Evolutionary conservation across 2,888 invertebrate species (phyloP), one percentile per base, ranked within the genome.

Genomic region (Agapostemon virescens): DNA sequence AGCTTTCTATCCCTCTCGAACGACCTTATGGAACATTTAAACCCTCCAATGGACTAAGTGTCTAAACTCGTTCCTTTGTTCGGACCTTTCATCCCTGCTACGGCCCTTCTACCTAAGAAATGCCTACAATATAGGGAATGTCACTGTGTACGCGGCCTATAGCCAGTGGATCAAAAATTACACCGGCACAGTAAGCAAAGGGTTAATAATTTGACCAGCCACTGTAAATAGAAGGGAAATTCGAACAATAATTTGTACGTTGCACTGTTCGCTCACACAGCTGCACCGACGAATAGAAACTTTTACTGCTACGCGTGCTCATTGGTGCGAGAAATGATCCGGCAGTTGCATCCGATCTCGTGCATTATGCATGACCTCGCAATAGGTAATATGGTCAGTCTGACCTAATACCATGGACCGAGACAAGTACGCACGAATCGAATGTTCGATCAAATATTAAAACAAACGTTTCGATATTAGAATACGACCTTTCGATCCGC

Each of bases 361-460:
- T 78, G 69, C 78, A 78, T 78, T 78, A 78, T 74, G 74, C 69
- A 78, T 78, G 78, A 30, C 69, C 63, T 58, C 69, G 58, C 74
- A 45, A 63, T 64, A 40, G 55, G 73, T 64, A 78, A 49, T 64
- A 55, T 23, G 68, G 38, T 40, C 67, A 55, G 52, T 15, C 15
- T 6, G 55, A 55, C 15, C 23, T 6, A 15, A 26, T 6, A 55
- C 55, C 55, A 6, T 26, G 55, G 26, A 17, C 26, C 55, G 49
- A 11, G 49, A 20, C n/a, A 49, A 11, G 49, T n/a, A 11, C 55
- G 45, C 15, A 49, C n/a, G 26, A 26, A 55, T 55, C 55, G 55
- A 26, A 15, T 26, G 26, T 26, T 55, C 55, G 55, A 26, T 55
- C 55, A 55, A 55, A 55, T 55, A 55, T 55, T 15, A 2, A 26